These are phyloP conservation scores for Acronicta aceris DNA, from an alignment of 2,888 invertebrate species.

Conservation along the genomic window DNA sequence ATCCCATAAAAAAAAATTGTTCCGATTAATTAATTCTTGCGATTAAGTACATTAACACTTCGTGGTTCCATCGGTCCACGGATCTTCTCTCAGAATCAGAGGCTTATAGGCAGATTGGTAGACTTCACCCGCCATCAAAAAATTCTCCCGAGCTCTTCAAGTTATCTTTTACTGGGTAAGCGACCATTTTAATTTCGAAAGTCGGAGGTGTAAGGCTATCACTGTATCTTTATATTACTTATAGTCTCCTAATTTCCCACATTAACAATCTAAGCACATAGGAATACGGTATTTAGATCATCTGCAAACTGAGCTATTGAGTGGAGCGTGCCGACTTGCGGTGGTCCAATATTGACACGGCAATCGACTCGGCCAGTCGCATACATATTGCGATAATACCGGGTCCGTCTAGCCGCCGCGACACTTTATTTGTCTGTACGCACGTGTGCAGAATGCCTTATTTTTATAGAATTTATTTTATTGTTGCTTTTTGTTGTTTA, in stretches of 20 bases:
- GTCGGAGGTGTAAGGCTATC: too few relatives aligned
- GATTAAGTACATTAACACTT: too few relatives aligned
- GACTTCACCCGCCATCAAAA: too few relatives aligned
- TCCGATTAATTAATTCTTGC: too few relatives aligned
- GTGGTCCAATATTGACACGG: constrained; percentile 74
- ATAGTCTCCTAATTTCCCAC: constrained; percentile 26
- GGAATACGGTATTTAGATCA: constrained; percentile 51
- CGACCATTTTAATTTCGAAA: too few relatives aligned
- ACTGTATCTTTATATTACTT: too few relatives aligned
- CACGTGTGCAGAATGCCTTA: constrained; percentile 65
- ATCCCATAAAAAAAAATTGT: too few relatives aligned
- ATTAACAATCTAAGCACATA: constrained; percentile 44
- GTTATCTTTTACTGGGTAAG: too few relatives aligned
- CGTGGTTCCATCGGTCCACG: too few relatives aligned
- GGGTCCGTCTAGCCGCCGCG: constrained; percentile 66
- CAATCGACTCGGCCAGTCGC: constrained; percentile 61
- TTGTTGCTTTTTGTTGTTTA: constrained; percentile 49
- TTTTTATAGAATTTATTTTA: constrained; percentile 52
- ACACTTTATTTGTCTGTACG: constrained; percentile 61
- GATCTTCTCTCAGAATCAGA: too few relatives aligned
- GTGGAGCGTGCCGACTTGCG: constrained; percentile 54
- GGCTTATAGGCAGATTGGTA: too few relatives aligned
- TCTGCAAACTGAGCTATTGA: constrained; percentile 51
- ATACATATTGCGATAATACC: constrained; percentile 63
- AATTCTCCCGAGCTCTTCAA: too few relatives aligned